Percentiles rank a stretch among this genome's conserved stretches.
Evolutionary conservation across 2,113 vertebrate genomes (phyloP).

Genomic region (Cariama cristata): DNA sequence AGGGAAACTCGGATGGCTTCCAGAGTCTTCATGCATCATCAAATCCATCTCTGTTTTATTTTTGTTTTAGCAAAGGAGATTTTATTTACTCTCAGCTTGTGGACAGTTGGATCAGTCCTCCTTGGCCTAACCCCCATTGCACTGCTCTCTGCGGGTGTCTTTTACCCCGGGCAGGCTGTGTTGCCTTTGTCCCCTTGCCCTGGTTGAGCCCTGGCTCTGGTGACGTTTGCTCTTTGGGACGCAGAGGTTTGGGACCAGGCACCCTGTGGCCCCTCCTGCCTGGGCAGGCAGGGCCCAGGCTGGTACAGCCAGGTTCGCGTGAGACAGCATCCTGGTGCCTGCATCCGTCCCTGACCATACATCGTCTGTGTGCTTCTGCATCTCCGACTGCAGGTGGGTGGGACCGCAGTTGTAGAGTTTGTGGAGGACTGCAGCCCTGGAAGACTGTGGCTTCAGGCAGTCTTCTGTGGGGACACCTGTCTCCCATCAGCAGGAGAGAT

Average conservation of each 20-base stretch:
- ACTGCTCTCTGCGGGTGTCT: neutral
- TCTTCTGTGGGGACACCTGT: neutral
- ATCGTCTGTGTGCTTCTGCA: neutral
- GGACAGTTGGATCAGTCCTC: neutral
- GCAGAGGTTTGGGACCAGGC: neutral
- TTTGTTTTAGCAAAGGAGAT: neutral
- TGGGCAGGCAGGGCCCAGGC: neutral
- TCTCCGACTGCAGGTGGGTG: neutral
- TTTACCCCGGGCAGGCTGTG: neutral
- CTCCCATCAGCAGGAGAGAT: neutral
- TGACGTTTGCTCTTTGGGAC: neutral
- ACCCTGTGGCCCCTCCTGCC: neutral
- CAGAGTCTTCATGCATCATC: neutral
- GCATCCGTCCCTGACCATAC: neutral
- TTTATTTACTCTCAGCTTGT: neutral
- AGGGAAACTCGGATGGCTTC: neutral
- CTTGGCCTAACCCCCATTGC: neutral
- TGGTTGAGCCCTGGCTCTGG: neutral
- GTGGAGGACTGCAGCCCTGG: neutral
- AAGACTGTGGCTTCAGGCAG: neutral
- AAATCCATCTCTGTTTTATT: neutral
- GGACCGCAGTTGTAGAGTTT: neutral
- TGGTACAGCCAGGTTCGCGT: neutral
- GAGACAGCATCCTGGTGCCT: neutral
- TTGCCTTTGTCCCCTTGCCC: neutral